Conservation (phyloP, 2,113 vertebrate species). For the Alligator mississippiensis region DNA sequence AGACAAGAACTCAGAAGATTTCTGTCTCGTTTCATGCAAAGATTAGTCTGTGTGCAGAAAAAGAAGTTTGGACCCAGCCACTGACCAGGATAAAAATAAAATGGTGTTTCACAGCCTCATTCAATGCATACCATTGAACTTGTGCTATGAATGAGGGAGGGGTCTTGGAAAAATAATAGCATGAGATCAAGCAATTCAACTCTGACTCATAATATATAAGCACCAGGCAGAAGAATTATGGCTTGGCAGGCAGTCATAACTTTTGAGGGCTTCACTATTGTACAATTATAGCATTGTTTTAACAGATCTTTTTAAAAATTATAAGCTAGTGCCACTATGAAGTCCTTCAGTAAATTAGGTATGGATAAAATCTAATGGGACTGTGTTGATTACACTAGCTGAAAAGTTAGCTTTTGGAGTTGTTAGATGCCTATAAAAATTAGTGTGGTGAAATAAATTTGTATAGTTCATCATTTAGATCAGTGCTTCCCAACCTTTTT, state of each 20-base stretch:
- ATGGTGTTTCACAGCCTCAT: neutral
- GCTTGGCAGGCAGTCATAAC: neutral
- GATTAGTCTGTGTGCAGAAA: neutral
- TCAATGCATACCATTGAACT: neutral
- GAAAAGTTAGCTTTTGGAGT: slow-evolving; percentile 1
- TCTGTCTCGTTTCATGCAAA: neutral
- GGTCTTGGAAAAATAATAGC: neutral
- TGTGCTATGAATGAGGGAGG: neutral
- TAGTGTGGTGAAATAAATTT: neutral
- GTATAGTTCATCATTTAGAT: neutral
- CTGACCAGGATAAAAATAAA: neutral
- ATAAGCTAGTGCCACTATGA: neutral
- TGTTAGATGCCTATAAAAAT: neutral
- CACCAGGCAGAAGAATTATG: neutral
- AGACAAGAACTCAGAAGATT: neutral
- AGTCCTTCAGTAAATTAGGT: neutral
- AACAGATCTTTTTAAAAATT: neutral
- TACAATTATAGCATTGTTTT: neutral
- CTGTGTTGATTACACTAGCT: neutral
- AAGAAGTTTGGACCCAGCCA: neutral
- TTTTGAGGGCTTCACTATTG: neutral
- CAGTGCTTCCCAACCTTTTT: neutral
- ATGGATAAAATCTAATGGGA: neutral
- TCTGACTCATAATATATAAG: neutral
- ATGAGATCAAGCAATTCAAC: neutral